Evolutionary conservation across 2,888 invertebrate genomes (phyloP).

Genomic region (Rhagonycha fulva): DNA sequence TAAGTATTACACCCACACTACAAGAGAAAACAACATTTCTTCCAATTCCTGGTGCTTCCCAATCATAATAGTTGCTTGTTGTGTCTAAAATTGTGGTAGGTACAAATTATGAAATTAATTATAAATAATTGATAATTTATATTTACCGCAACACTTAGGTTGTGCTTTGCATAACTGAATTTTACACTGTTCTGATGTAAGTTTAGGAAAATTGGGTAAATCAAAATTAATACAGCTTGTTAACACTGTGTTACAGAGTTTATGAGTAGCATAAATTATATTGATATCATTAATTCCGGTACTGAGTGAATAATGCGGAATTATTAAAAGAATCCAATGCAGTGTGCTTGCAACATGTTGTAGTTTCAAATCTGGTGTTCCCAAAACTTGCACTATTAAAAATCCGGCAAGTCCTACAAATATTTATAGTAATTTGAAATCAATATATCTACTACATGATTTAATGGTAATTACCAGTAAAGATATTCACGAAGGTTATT

Average conservation of each 20-base stretch:
- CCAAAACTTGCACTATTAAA: conserved; percentile 70
- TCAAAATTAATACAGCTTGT: conserved; percentile 32
- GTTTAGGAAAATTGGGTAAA: conserved; percentile 10
- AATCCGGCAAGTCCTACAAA: conserved; percentile 71
- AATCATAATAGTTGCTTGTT: conserved; percentile 60
- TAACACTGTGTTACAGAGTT: conserved; percentile 24
- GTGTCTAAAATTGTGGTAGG: conserved; percentile 33
- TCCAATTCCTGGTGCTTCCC: conserved; percentile 72
- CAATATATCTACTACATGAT: conserved; percentile 38
- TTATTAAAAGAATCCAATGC: conserved; percentile 69
- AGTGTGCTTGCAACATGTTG: conserved; percentile 62
- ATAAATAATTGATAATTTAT: neutral
- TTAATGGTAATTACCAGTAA: conserved; percentile 63
- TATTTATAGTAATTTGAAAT: conserved; percentile 7
- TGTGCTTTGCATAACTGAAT: conserved; percentile 36
- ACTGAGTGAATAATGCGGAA: conserved; percentile 72
- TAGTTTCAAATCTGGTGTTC: conserved; percentile 63
- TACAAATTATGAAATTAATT: neutral
- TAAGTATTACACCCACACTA: conserved; percentile 61
- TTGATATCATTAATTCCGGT: conserved; percentile 52
- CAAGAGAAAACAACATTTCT: conserved; percentile 67
- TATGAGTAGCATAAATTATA: conserved; percentile 26
- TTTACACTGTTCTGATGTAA: conserved; percentile 44
- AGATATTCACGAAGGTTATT: conserved; percentile 71
- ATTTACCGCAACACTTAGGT: conserved; percentile 52